Evolutionary conservation across 2,113 vertebrate genomes (phyloP), one percentile per base, ranked within the genome.

Genomic region (Centropristis striata): DNA sequence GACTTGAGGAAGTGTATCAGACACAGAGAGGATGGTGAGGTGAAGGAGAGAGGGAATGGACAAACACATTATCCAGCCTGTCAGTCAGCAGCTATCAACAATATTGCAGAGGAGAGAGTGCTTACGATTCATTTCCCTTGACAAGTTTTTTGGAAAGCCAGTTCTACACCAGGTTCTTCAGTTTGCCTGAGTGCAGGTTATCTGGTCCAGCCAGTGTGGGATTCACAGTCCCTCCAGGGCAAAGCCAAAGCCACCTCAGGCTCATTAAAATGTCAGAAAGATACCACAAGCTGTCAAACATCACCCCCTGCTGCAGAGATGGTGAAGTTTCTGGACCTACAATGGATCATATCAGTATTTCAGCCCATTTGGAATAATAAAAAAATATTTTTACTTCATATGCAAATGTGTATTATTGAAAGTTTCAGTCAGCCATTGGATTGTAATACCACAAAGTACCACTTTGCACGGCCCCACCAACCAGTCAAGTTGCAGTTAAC

Each of bases 291-390:
- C 42, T 78, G 70, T 59, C 60, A 57, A 75, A 82, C 75, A 72
- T 67, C 59, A 50, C 74, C 75, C 49, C 27, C 84, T 76, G 55
- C 75, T 75, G 71, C 61, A 68, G n/a, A 69, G 20, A 73, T 53
- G n/a, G 53, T 49, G 46, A 78, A 78, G 27, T 65, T 36, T 44
- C 46, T 36, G 44, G 25, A 20, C 42, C n/a, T n/a, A n/a, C n/a
- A n/a, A n/a, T n/a, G n/a, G n/a, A n/a, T n/a, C 8, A 3, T 6
- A 46, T 18, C 4, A 21, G 14, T 16, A 6, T 3, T 53, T 32
- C 20, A 44, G 21, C 18, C 8, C 4, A 32, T 55, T 61, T 16
- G 1, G 23, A 41, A 73, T n/a, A 25, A 61, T 27, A 61, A 39
- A 61, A 8, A 41, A 3, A 53, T 21, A 27, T 21, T 42, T 63